Evolutionary conservation across 2,888 invertebrate genomes (phyloP), one percentile per base, ranked within the genome.

Genomic region (Drosophila flavopinicola): DNA sequence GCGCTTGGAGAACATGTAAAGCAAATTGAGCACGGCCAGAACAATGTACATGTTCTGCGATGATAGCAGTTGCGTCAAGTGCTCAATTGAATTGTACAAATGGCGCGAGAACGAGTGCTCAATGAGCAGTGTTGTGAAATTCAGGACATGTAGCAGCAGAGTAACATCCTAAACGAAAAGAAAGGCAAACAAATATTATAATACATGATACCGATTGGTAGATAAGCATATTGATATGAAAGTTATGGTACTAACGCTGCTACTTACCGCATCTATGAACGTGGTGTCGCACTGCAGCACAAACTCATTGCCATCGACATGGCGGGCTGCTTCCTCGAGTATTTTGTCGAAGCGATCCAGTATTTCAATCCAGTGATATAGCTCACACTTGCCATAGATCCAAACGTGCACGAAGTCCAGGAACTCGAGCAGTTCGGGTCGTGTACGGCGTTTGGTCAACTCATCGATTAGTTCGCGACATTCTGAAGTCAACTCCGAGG

Each of bases 31-130:
- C 47, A 97, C 96, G 71, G 95, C 95, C 54, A 96, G 92, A n/a
- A 96, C 95, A 48, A 96, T 94, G 75, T 95, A 94, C 94, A 97
- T 95, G 88, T 96, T 95, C 90, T 94, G 95, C 47, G 96, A 96
- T 59, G 95, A 94, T 78, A 97, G 91, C 70, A 97, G 91, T 30
- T 94, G 93, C 45, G 95, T 94, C 71, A 97, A 92, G 89, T 96
- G 95, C 91, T 96, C 96, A 94, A 96, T 95, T 33, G 96, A 96
- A 91, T 95, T 96, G 92, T 97, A 97, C 69, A 96, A 92, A 91
- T 96, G 96, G 51, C 96, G 93, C 11, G 96, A 96, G 89, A 96
- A 96, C 75, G 96, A 96, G 91, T 97, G 96, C 90, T 97, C 96
- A 84, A 97, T 96, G 49, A 97, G 92, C 70, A 96, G 91, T 0